Percentiles rank a stretch among this genome's conserved stretches.
Conservation (phyloP, 2,797 vertebrate species). For the Vireo griseus region DNA sequence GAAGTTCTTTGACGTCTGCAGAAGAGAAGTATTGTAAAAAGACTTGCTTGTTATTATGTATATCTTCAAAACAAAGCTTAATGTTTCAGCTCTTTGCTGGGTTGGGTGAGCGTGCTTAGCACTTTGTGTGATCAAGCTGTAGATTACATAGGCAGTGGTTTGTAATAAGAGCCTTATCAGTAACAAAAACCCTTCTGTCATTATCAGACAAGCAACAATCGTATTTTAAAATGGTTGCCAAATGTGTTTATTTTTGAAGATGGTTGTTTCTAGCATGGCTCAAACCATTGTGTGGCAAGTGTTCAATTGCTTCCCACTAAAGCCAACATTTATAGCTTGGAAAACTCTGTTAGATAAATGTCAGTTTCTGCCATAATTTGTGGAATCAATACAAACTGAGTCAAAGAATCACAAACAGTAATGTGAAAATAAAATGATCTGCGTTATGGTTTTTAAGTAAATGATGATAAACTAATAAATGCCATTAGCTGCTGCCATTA, state of each 20-base stretch:
- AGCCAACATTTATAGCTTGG: constrained; percentile 41
- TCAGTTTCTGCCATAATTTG: constrained; percentile 53
- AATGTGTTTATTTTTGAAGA: constrained; percentile 61
- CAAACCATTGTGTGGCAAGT: constrained; percentile 50
- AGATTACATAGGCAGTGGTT: constrained; percentile 53
- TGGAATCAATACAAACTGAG: constrained; percentile 44
- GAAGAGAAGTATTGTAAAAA: neutral
- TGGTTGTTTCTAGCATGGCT: constrained; percentile 41
- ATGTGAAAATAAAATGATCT: constrained; percentile 80
- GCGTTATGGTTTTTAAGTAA: constrained; percentile 84
- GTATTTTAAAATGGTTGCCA: constrained; percentile 64
- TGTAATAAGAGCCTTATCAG: constrained; percentile 53
- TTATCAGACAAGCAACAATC: constrained; percentile 45
- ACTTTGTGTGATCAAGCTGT: constrained; percentile 22
- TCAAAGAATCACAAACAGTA: constrained; percentile 66
- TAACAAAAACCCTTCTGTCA: constrained; percentile 48
- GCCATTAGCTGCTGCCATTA: constrained; percentile 79
- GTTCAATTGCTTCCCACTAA: constrained; percentile 50
- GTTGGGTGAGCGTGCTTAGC: constrained; percentile 9
- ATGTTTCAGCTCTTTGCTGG: neutral
- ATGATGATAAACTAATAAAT: constrained; percentile 72
- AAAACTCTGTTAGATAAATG: constrained; percentile 50
- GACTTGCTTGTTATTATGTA: neutral
- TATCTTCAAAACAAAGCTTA: constrained; percentile 46
- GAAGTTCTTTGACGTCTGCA: neutral